Evolutionary conservation across 2,888 invertebrate genomes (phyloP), one percentile per base, ranked within the genome.

Genomic region (Limnephilus marmoratus): DNA sequence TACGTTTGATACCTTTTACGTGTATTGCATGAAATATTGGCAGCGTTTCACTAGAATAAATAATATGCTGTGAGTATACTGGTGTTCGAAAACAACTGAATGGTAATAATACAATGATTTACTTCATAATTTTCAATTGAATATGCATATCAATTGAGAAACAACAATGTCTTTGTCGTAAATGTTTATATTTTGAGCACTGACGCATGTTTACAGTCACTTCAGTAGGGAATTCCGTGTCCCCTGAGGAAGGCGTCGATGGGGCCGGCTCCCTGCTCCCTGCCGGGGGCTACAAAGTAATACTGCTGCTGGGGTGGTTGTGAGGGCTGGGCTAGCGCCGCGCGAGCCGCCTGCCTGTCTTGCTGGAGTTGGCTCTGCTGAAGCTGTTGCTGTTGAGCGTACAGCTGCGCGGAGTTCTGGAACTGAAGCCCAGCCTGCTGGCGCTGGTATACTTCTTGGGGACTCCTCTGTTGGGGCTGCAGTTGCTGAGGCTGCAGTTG

Each of bases 161-260:
- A 87, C 49, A 80, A 37, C 37, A 92, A 83, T 86, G 85, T 92
- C 88, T 90, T 88, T 92, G 80, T 90, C 85, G 91, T 95, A 95
- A 95, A 95, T 95, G 94, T 94, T 94, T 94, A 94, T 95, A 95
- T 93, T 94, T 37, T 94, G 94, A 94, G 94, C 91, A 93, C 91
- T 91, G 81, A 89, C 49, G 45, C 92, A 85, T 85, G 91, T 53
- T 91, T 89, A 88, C 90, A 45, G 37, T 68, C n/a, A 83, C 94
- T 94, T 96, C 97, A 97, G 95, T 96, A 97, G 94, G 97, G 97
- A 94, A 97, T 97, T 94, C 97, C 97, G 95, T 97, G 97, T 92
- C 97, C 97, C 95, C 98, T 96, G 93, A 98, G 96, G 95, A 98
- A 98, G 92, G 98, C 97, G 95, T 98, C 98, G 94, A 98, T 98